A percentile compares a stretch with the other conserved stretches of the same genome.
phyloP scores from a whole-genome alignment of 2,113 vertebrate genomes.

The Trematocara variabile region DNA sequence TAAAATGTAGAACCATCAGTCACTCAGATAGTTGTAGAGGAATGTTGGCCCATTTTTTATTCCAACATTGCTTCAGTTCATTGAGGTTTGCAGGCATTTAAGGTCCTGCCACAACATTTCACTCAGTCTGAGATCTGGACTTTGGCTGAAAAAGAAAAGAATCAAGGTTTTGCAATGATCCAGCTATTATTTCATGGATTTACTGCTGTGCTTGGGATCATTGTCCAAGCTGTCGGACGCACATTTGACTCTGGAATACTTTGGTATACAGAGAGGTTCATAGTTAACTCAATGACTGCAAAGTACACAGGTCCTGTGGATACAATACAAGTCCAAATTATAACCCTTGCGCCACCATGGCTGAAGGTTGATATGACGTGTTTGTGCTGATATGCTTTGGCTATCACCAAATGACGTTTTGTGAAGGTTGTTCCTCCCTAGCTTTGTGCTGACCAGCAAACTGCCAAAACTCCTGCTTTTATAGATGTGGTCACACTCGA shows the following conservation, averaged over 20 bases:
- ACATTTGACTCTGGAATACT: not conserved
- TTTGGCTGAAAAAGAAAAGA: not conserved
- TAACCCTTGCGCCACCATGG: not conserved
- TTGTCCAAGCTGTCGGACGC: not conserved
- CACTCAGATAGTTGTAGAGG: not conserved
- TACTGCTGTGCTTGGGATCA: not conserved
- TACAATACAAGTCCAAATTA: not conserved
- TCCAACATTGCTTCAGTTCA: not conserved
- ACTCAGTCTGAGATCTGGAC: not conserved
- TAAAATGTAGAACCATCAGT: not conserved
- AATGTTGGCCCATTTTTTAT: not conserved
- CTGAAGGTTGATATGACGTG: accelerated
- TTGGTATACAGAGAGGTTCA: not conserved
- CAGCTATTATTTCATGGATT: not conserved
- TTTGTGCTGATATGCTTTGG: not conserved
- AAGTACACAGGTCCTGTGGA: not conserved
- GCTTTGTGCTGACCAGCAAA: not conserved
- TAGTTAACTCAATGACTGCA: not conserved
- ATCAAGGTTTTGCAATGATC: not conserved
- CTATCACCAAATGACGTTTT: not conserved
- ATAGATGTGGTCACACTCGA: not conserved
- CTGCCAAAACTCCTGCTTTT: not conserved
- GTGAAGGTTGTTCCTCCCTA: not conserved
- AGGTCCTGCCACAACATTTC: not conserved
- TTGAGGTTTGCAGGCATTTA: not conserved